Evolutionary conservation across 2,113 vertebrate species (phyloP), one percentile per base, ranked within the genome.

Genomic region (Nothobranchius furzeri): DNA sequence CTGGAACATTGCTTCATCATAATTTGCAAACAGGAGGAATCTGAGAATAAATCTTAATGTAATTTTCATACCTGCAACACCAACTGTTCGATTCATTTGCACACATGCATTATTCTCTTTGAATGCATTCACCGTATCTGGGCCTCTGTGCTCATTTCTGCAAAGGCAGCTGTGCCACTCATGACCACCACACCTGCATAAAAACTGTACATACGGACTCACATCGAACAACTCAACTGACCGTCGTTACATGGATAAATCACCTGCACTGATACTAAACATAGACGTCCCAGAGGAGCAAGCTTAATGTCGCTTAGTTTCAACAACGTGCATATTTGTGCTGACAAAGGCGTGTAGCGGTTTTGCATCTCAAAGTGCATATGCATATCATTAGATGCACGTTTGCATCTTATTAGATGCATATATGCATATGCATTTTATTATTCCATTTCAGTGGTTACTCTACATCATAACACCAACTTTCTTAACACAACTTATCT

Each of bases 261-360:
- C 52, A 52, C 65, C 49, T 59, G 20, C 73, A 59, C 71, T 80
- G 82, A 73, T 75, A 65, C 70, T 47, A 49, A 79, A 73, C 50
- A 75, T 7, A 59, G 55, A 62, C 42, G 13, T 42, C 74, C 68
- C 79, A 60, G 35, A 79, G 79, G 70, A 64, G n/a, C n/a, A 24
- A 50, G 58, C 67, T 82, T 70, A 73, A 64, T 82, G 76, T 69
- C 8, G 45, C 70, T 75, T 75, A 68, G 61, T 77, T 52, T 70
- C 59, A 70, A 73, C 72, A 74, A 74, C 36, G 47, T 50, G 25
- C 43, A 35, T 54, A 43, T 76, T 83, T 79, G 62, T 76, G 75
- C 78, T 78, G 78, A 71, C 75, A 73, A 66, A 66, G 68, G 63
- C 11, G 36, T 17, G 30, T 13, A 54, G 69, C 50, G 46, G 40